phyloP scores from a whole-genome alignment of 2,888 invertebrate species.

The Nomada flava region DNA sequence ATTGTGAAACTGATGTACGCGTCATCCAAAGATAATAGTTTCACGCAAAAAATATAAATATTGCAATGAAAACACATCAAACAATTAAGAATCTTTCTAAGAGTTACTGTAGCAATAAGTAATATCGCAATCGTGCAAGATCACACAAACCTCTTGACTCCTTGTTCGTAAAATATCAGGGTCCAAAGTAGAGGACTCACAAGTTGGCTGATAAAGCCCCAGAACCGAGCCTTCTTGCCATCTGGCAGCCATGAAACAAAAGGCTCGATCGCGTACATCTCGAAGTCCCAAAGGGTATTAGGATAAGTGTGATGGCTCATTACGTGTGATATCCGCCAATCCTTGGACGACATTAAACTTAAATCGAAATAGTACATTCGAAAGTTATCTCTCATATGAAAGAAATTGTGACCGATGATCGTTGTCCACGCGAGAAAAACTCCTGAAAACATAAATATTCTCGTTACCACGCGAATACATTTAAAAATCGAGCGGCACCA shows the following conservation, averaged over 20 bases:
- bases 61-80: too few species aligned
- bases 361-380: constrained; percentile 92
- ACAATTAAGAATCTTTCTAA: too few species aligned
- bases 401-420: constrained; percentile 90
- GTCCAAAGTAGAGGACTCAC: constrained; percentile 85
- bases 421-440: constrained; percentile 86
- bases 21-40: too few species aligned
- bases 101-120: neutral
- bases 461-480: neutral
- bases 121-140: neutral
- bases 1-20: too few species aligned
- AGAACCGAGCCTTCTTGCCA: constrained; percentile 83
- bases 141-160: constrained; percentile 25
- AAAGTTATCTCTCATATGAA: constrained; percentile 91
- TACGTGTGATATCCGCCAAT: constrained; percentile 91
- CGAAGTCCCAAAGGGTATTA: constrained; percentile 91
- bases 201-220: constrained; percentile 85
- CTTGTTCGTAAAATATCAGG: constrained; percentile 73
- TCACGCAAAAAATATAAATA: too few species aligned
- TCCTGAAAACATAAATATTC: constrained; percentile 81
- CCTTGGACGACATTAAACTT: constrained; percentile 87
- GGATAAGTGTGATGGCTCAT: constrained; percentile 92
- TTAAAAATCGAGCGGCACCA: neutral
- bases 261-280: constrained; percentile 89
- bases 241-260: constrained; percentile 88